A percentile compares a stretch with the other conserved stretches of the same genome.
Evolutionary conservation across 2,888 invertebrate genomes (phyloP).

Genomic region (Cheilosia soror): DNA sequence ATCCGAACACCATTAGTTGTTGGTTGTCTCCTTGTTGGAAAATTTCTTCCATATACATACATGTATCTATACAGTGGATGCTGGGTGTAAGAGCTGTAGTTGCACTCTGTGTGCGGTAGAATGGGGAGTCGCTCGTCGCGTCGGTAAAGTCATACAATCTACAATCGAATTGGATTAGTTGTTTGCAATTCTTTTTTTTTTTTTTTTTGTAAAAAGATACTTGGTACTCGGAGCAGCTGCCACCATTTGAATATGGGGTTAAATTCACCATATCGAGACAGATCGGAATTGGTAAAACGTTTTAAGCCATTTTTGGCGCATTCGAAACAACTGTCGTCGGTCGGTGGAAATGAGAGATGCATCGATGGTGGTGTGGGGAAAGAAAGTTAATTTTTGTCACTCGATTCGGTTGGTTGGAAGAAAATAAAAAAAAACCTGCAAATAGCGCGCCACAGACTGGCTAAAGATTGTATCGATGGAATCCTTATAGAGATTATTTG

Average conservation of each 20-base stretch:
- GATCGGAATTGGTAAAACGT: conserved; percentile 64
- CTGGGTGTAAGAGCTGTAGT: background rate
- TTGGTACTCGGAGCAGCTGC: background rate
- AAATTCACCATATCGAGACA: conserved; percentile 55
- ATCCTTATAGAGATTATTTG: conserved; percentile 60
- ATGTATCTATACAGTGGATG: background rate
- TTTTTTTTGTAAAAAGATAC: conserved; percentile 6
- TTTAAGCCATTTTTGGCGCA: conserved; percentile 64
- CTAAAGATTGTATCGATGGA: conserved; percentile 49
- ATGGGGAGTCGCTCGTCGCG: conserved; percentile 18
- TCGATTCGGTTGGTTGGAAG: background rate
- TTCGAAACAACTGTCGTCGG: conserved; percentile 20
- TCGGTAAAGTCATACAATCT: conserved; percentile 58
- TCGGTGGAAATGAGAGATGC: conserved; percentile 63
- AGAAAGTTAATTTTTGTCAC: conserved; percentile 66
- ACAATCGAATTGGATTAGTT: conserved; percentile 68
- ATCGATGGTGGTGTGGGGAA: conserved; percentile 18
- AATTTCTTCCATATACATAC: conserved; percentile 8
- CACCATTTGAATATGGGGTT: conserved; percentile 57
- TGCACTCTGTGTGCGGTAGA: conserved; percentile 20
- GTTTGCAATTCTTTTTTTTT: conserved; percentile 19
- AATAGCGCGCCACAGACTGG: background rate
- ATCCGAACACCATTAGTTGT: conserved; percentile 59
- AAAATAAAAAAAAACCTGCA: background rate
- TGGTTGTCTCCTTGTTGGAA: conserved; percentile 28